Percentiles rank a stretch among this genome's conserved stretches.
These are phyloP conservation scores for western clawed frog (Xenopus tropicalis) DNA, from an alignment of 2,113 vertebrate species.

Conservation along the genomic window UCB_Xtro_10.0 CM004446.2:82756001-82756500, in stretches of 20 bases:
- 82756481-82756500: conserved; percentile 24
- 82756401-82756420: conserved; percentile 66
- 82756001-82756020: no score
- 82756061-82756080: no score
- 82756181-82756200: conserved; percentile 26
- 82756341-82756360: conserved; percentile 63
- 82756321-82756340: conserved; percentile 56
- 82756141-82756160: no score
- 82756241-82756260: conserved; percentile 81
- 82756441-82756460: conserved; percentile 58
- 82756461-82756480: conserved; percentile 45
- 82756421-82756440: neutral
- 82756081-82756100: no score
- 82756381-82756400: conserved; percentile 64
- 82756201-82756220: conserved; percentile 92
- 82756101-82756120: no score
- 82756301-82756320: conserved; percentile 59
- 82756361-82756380: conserved; percentile 67
- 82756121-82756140: no score
- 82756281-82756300: conserved; percentile 62
- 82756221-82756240: conserved; percentile 85
- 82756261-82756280: conserved; percentile 69
- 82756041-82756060: no score
- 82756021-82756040: no score
- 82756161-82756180: no score